Evolutionary conservation across 2,888 invertebrate species (phyloP).

Genomic region (Hyposoter dolosus): DNA sequence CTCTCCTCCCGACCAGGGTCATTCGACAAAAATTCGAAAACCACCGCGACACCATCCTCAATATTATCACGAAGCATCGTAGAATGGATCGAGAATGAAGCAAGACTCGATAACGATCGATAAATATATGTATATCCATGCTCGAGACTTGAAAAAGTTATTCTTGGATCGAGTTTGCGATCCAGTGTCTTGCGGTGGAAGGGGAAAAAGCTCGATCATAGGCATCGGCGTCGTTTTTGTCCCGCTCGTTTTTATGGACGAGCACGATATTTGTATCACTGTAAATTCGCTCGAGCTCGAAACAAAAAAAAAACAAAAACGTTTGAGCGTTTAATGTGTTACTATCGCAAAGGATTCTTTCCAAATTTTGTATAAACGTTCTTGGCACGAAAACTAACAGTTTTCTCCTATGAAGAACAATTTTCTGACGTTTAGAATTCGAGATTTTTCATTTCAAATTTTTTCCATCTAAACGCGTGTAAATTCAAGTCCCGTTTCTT

Average conservation of each 20-base stretch:
- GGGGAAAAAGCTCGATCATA: slow-evolving; percentile 23
- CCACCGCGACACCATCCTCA: not conserved
- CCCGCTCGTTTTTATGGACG: slow-evolving; percentile 11
- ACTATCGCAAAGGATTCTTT: no score
- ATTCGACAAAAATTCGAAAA: slow-evolving; percentile 48
- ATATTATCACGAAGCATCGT: not conserved
- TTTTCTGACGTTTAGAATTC: no score
- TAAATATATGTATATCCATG: slow-evolving; percentile 44
- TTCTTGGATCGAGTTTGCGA: slow-evolving; percentile 64
- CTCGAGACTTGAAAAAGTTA: slow-evolving; percentile 61
- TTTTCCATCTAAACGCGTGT: no score
- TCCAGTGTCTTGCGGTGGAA: slow-evolving; percentile 16
- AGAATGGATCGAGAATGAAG: slow-evolving; percentile 4
- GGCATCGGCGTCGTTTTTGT: slow-evolving; percentile 13
- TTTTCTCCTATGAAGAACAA: no score
- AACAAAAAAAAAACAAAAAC: slow-evolving; percentile 64
- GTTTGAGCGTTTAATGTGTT: slow-evolving; percentile 67
- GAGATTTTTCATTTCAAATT: no score
- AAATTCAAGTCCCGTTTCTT: no score
- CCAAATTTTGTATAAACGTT: no score
- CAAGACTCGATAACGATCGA: slow-evolving; percentile 19
- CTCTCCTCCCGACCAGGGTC: slow-evolving; percentile 31
- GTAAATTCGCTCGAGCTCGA: slow-evolving; percentile 21
- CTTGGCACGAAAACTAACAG: no score
- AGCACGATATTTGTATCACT: not conserved